These are phyloP conservation scores for Scaptomyza graminum DNA, from an alignment of 1,140 invertebrate species.

Conservation along the genomic window DNA sequence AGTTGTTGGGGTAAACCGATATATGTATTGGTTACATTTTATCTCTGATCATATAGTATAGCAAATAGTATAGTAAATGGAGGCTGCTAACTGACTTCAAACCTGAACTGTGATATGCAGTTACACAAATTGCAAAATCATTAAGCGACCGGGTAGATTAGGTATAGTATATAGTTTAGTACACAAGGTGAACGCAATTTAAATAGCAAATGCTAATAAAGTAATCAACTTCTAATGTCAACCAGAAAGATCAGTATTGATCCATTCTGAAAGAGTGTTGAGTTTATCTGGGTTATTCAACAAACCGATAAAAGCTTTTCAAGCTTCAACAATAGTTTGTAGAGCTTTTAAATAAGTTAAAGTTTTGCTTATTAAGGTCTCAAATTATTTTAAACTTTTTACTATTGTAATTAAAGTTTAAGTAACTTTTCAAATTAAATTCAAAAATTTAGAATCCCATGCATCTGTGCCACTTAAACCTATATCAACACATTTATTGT, in stretches of 20 bases:
- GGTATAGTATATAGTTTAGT: slow-evolving; percentile 7
- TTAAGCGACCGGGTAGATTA: slow-evolving; percentile 22
- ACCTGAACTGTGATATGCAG: slow-evolving; percentile 32
- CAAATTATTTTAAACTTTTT: too few relatives aligned
- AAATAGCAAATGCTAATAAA: slow-evolving; percentile 24
- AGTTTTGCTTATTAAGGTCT: background rate
- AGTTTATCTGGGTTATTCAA: background rate
- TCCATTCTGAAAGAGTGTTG: background rate
- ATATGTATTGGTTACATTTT: slow-evolving; percentile 33
- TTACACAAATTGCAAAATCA: slow-evolving; percentile 3
- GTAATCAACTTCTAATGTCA: background rate
- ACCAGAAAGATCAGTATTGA: background rate
- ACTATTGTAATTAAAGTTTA: too few relatives aligned
- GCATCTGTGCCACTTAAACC: slow-evolving; percentile 12
- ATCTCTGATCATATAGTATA: background rate
- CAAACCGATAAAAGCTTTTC: background rate
- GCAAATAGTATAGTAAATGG: background rate
- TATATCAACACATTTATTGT: background rate
- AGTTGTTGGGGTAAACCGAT: background rate
- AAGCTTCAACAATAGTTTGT: background rate
- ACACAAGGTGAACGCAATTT: slow-evolving; percentile 29
- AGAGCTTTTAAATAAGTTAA: background rate
- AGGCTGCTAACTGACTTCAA: slow-evolving; percentile 21
- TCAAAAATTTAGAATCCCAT: slow-evolving; percentile 8
- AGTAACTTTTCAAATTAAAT: too few relatives aligned